These are phyloP conservation scores for Automeris io DNA, from an alignment of 2,888 invertebrate species.

Conservation along the genomic window DNA sequence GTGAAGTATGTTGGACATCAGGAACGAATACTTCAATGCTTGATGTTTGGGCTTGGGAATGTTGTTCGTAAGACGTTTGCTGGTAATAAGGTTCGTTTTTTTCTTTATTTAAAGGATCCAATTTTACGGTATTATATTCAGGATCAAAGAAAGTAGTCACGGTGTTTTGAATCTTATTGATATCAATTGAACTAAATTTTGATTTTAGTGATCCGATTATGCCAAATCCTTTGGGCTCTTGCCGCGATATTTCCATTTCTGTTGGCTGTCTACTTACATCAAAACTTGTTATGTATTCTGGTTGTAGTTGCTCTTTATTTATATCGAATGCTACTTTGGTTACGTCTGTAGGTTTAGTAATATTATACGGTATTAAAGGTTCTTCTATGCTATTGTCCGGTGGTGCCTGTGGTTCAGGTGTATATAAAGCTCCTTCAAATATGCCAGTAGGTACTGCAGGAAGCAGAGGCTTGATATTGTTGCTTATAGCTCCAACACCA, in stretches of 20 bases:
- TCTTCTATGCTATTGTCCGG: slow-evolving; percentile 3
- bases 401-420: slow-evolving; percentile 27
- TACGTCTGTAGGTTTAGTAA: slow-evolving; percentile 12
- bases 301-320: slow-evolving; percentile 17
- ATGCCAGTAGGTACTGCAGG: slow-evolving; percentile 29
- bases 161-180: slow-evolving; percentile 64
- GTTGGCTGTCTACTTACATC: slow-evolving; percentile 52
- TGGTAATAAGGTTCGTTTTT: slow-evolving; percentile 22
- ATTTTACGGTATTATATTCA: slow-evolving; percentile 45
- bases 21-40: slow-evolving; percentile 48
- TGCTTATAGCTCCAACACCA: slow-evolving; percentile 57
- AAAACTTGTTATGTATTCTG: slow-evolving; percentile 45
- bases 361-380: slow-evolving; percentile 19
- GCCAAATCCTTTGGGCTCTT: slow-evolving; percentile 52
- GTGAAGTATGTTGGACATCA: slow-evolving; percentile 19
- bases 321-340: slow-evolving; percentile 24
- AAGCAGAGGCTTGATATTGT: slow-evolving; percentile 51
- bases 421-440: slow-evolving; percentile 50
- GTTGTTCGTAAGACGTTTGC: slow-evolving; percentile 18
- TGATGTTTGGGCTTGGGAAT: slow-evolving; percentile 21
- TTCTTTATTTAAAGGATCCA: slow-evolving; percentile 19
- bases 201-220: slow-evolving; percentile 69
- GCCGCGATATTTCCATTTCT: slow-evolving; percentile 31
- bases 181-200: slow-evolving; percentile 59
- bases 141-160: slow-evolving; percentile 72